Evolutionary conservation across 2,888 invertebrate species (phyloP), one percentile per base, ranked within the genome.

Genomic region (Imbricaverruca yamaguchii): DNA sequence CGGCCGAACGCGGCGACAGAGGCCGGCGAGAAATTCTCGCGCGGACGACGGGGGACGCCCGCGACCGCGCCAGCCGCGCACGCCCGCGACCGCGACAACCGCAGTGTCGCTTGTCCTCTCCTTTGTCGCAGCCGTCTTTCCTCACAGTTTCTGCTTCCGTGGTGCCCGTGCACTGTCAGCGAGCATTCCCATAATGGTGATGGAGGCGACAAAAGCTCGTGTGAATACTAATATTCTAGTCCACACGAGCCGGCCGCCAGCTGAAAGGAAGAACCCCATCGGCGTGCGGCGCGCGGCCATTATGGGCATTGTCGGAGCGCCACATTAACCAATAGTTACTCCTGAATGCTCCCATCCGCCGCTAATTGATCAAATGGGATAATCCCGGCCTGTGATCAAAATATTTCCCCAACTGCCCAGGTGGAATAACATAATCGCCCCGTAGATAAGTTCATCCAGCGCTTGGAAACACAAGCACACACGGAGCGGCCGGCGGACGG

Each of bases 311-410:
- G 74, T 74, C 9, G 53, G 21, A 21, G 53, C 74, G 74, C 74
- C 74, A 74, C 74, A 74, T 74, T 74, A 74, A 55, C 74, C 74
- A 74, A 74, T 74, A 74, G 55, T 74, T 55, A 74, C 74, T 11
- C 8, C 21, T 74, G 53, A 55, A 53, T 55, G 74, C 53, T 8
- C 55, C 21, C 53, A 55, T 9, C 55, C 15, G 10, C 21, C 74
- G 74, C 74, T 74, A 74, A 74, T 74, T 74, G 74, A 74, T 74
- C 74, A 74, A 74, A 74, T 74, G 74, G 74, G 74, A 74, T 74
- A 74, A 74, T 74, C 74, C 74, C 21, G 74, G 74, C 74, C 74
- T 74, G 74, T 74, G 74, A 74, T 74, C 74, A 74, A 74, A 74
- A 74, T 74, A 74, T 74, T 74, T 74, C 74, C 74, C 55, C 74